Evolutionary conservation across 2,888 invertebrate genomes (phyloP), one percentile per base, ranked within the genome.

Genomic region (Biston betularia): DNA sequence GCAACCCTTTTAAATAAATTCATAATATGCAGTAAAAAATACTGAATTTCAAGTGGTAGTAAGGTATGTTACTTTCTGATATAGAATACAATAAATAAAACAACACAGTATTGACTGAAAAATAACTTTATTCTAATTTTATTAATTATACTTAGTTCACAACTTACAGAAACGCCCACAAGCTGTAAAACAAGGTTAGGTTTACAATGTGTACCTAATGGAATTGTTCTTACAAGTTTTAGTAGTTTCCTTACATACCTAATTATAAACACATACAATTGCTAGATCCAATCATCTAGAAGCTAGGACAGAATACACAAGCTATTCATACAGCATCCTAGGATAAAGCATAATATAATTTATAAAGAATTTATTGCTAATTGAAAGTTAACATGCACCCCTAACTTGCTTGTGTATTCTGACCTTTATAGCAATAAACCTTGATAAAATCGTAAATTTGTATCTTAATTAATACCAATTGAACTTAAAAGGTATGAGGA

Each of bases 51-150:
- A 45, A 42, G 42, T 9, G 42, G 42, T 11, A 9, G 12, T 42
- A 42, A n/a, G n/a, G n/a, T 11, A 9, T 9, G 11, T 11, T 9
- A 35, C 35, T 35, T 35, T 35, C 35, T 7, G 4, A 42, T 10
- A 5, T 42, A 11, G 11, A 6, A 45, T 6, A 2, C 7, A 45
- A 7, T 45, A 86, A 91, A 89, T 88, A 79, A 92, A 90, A 90
- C 87, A 73, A 75, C 79, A 76, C 50, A 65, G 71, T 60, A 61
- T 68, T 81, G 89, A 91, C 89, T 91, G 91, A 90, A 93, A 92
- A 93, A 93, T 93, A 93, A 89, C 87, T 93, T 92, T 92, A 93
- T 91, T 93, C 91, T 92, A 92, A 85, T 87, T 24, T 24, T 86
- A 87, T 88, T 87, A 87, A 84, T 85, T 88, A 89, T 89, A 87